Evolutionary conservation across 1,140 invertebrate species (phyloP), one percentile per base, ranked within the genome.

Genomic region (Chionoecetes opilio): DNA sequence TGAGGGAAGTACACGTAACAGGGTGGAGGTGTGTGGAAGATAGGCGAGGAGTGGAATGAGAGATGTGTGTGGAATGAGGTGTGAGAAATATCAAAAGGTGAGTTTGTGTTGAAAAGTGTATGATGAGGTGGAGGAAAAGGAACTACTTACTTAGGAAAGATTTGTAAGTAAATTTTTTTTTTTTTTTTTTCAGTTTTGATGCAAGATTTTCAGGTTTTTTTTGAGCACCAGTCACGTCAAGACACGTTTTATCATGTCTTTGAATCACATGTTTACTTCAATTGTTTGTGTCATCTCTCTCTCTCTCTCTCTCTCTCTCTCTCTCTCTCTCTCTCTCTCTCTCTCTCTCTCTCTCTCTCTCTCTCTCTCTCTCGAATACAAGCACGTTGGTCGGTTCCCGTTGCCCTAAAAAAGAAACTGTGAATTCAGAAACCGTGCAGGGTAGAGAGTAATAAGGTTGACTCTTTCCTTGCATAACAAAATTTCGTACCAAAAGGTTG

Each of bases 391-490:
- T 75, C 63, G 63, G 63, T 75, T 0, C n/a, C 63, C n/a, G 6
- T 21, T 17, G 5, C 63, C 6, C 5, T 21, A 75, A 26, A 75
- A 75, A 26, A 75, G 11, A 75, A 5, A 75, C n/a, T n/a, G 21
- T 21, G n/a, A 11, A 75, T 6, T n/a, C 63, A 75, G 63, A n/a
- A 75, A 75, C 21, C 63, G 8, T 75, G 5, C n/a, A 75, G 63
- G 6, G 63, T 26, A 75, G 0, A 75, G 0, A n/a, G n/a, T 26
- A 75, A 75, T n/a, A 75, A n/a, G 26, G 63, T n/a, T n/a, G 63
- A 75, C n/a, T 75, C 63, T n/a, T 75, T 75, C n/a, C 21, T n/a
- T 75, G 63, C 63, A 75, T 75, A 75, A 75, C 63, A 75, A 75
- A n/a, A 75, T 75, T 21, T 8, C 21, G n/a, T 5, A 46, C 5